Evolutionary conservation across 2,888 invertebrate genomes (phyloP).

Genomic region (Amiota mariae): DNA sequence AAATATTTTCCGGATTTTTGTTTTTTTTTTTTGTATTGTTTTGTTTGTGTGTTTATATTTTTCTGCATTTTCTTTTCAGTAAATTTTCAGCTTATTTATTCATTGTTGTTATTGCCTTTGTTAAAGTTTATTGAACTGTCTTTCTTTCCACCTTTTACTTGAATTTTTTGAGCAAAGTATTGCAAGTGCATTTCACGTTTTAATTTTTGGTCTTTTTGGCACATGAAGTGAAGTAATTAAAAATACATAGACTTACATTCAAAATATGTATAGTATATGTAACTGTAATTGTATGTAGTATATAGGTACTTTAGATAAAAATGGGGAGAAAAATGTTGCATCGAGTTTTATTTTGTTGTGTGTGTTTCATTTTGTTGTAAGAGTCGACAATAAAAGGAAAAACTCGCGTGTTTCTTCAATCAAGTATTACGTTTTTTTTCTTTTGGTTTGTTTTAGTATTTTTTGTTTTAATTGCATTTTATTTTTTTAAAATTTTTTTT

Average conservation of each 20-base stretch:
- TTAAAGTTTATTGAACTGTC: slow-evolving; percentile 10
- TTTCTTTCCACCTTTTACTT: no score
- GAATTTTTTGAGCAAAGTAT: not conserved
- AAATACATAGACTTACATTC: no score
- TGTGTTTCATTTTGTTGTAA: no score
- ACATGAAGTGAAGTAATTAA: no score
- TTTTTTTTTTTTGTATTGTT: slow-evolving; percentile 1
- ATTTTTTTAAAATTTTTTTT: no score
- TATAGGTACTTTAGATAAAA: no score
- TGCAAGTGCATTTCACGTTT: slow-evolving; percentile 5
- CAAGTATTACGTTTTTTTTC: not conserved
- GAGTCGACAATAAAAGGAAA: not conserved
- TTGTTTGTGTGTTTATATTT: slow-evolving; percentile 24
- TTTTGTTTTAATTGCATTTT: not conserved
- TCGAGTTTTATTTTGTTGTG: no score
- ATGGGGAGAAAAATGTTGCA: no score
- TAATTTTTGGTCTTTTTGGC: no score
- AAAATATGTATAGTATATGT: no score
- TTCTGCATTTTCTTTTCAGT: slow-evolving; percentile 17
- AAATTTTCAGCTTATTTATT: slow-evolving; percentile 4
- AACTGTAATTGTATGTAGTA: no score
- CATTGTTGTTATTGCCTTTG: slow-evolving; percentile 3
- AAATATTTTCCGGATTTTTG: slow-evolving; percentile 1
- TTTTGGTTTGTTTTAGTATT: not conserved
- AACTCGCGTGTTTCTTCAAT: not conserved